Evolutionary conservation across 2,113 vertebrate species (phyloP).

Genomic region (Tautogolabrus adspersus): DNA sequence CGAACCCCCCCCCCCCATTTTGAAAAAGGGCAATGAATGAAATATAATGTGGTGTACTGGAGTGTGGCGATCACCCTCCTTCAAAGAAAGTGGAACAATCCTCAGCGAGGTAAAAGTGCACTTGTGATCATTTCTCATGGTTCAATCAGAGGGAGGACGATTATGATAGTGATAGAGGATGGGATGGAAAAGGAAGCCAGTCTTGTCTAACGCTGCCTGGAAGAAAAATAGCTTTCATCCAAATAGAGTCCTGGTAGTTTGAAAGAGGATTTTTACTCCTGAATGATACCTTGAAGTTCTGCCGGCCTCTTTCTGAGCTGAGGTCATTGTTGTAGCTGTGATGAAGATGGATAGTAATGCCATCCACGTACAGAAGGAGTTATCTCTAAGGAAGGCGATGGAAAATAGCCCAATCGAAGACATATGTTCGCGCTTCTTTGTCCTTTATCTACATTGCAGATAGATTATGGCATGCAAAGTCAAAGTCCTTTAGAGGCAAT

Average conservation of each 20-base stretch:
- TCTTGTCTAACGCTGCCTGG: conserved; percentile 1
- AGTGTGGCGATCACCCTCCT: conserved; percentile 15
- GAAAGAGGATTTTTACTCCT: conserved; percentile 1
- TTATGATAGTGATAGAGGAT: conserved; percentile 13
- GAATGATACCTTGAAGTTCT: not conserved
- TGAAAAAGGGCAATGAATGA: not conserved
- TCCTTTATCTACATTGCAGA: conserved; percentile 6
- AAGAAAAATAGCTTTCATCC: conserved; percentile 16
- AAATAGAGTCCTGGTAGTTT: not conserved
- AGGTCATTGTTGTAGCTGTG: not conserved
- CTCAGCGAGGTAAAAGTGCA: conserved; percentile 14
- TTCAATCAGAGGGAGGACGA: conserved; percentile 31
- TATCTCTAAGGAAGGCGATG: not conserved
- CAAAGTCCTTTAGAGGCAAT: conserved; percentile 7
- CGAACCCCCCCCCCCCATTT: too few species aligned
- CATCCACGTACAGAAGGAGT: not conserved
- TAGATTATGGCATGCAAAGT: conserved; percentile 5
- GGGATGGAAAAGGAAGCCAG: not conserved
- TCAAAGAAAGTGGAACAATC: conserved; percentile 11
- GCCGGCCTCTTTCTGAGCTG: not conserved
- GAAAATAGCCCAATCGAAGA: conserved; percentile 2
- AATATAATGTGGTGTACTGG: conserved; percentile 6
- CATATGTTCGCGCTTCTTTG: not conserved
- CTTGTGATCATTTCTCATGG: conserved; percentile 40
- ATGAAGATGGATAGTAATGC: not conserved